A percentile compares a stretch with the other conserved stretches of the same genome.
phyloP scores from a whole-genome alignment of 2,797 vertebrate species.

The Delichon dasypus region DNA sequence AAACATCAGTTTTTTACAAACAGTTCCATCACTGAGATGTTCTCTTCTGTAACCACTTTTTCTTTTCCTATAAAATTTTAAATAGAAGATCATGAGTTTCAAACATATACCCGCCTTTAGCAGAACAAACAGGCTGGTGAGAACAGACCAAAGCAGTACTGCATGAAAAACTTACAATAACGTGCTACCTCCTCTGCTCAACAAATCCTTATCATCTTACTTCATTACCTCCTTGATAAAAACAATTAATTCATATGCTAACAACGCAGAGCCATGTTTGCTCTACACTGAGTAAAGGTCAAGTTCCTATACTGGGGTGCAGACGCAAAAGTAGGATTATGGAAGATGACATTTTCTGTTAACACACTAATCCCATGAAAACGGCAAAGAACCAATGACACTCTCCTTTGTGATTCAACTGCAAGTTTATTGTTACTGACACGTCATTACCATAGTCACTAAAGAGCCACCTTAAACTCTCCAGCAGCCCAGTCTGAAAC shows the following conservation, averaged over 20 bases:
- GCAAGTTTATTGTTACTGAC: background rate
- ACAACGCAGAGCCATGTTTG: background rate
- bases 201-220: background rate
- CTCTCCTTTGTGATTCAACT: background rate
- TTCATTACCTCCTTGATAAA: background rate
- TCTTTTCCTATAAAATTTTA: background rate
- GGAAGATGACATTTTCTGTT: background rate
- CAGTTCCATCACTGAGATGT: background rate
- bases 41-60: background rate
- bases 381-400: background rate
- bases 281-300: background rate
- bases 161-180: background rate
- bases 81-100: background rate
- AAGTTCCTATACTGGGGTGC: background rate
- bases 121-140: background rate
- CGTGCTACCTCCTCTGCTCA: background rate
- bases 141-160: background rate
- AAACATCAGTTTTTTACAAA: background rate
- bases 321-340: background rate
- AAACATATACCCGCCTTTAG: background rate
- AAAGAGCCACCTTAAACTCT: background rate
- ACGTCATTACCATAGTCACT: background rate
- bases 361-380: background rate
- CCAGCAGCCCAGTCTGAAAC: background rate
- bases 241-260: background rate